Conservation (phyloP, 2,113 vertebrate genomes). For the Sapayoa aenigma region DNA sequence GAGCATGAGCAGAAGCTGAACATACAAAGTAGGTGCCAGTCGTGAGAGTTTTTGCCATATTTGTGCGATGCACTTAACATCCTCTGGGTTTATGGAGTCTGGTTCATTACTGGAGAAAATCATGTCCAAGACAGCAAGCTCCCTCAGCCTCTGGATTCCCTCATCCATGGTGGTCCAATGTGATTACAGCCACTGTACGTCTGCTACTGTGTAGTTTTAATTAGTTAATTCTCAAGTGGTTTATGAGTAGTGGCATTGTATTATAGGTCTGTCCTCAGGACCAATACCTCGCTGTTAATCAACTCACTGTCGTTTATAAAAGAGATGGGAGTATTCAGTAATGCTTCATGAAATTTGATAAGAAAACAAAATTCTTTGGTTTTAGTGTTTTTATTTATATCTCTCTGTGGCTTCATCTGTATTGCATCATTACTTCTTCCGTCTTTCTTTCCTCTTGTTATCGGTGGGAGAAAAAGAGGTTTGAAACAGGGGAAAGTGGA, state of each 20-base stretch:
- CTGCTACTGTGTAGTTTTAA: neutral
- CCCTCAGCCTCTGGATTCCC: too few relatives aligned
- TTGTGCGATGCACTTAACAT: too few relatives aligned
- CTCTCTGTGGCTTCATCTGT: neutral
- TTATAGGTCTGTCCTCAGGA: neutral
- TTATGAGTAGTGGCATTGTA: neutral
- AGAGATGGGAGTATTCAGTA: neutral
- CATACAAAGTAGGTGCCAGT: too few relatives aligned
- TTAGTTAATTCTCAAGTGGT: neutral
- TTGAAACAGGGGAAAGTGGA: neutral
- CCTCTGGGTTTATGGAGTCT: too few relatives aligned
- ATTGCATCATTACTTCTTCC: neutral
- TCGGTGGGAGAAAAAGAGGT: neutral
- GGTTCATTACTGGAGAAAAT: too few relatives aligned
- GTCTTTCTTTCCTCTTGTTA: neutral
- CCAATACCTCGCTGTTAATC: neutral
- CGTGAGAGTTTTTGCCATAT: too few relatives aligned
- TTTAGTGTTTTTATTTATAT: neutral
- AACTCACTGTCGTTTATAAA: neutral
- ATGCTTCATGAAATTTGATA: neutral
- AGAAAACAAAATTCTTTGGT: neutral
- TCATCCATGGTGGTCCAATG: too few relatives aligned
- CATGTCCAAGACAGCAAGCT: too few relatives aligned
- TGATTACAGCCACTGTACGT: too few relatives aligned
- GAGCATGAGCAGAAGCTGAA: too few relatives aligned